phyloP scores from a whole-genome alignment of 2,888 invertebrate genomes.

The Plebejus argus region DNA sequence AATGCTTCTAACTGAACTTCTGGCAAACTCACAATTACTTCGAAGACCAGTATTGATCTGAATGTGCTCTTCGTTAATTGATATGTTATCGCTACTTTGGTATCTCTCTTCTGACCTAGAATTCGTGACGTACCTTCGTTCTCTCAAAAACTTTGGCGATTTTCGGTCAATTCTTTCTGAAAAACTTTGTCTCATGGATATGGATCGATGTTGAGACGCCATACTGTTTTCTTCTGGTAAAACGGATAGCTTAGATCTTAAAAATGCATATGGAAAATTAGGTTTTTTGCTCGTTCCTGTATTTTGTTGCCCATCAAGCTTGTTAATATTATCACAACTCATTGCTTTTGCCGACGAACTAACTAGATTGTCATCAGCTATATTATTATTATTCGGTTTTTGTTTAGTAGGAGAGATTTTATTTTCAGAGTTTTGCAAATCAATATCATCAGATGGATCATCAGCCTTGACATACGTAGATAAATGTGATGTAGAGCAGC shows the following conservation, averaged over 20 bases:
- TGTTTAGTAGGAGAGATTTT: constrained; percentile 59
- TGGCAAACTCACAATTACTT: constrained; percentile 64
- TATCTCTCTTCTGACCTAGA: constrained; percentile 83
- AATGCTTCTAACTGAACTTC: constrained; percentile 71
- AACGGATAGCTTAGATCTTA: constrained; percentile 88
- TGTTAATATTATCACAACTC: constrained; percentile 85
- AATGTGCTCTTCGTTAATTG: constrained; percentile 72
- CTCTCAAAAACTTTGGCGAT: constrained; percentile 70
- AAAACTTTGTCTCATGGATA: constrained; percentile 76
- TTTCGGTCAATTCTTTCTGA: constrained; percentile 74
- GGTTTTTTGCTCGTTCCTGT: constrained; percentile 80
- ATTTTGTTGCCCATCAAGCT: constrained; percentile 74
- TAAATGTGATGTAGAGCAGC: constrained; percentile 88
- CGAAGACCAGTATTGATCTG: constrained; percentile 64
- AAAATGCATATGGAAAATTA: constrained; percentile 88
- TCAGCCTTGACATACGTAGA: constrained; percentile 89
- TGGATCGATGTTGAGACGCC: constrained; percentile 72
- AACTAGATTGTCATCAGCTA: constrained; percentile 65
- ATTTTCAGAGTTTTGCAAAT: constrained; percentile 77
- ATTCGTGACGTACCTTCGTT: constrained; percentile 68
- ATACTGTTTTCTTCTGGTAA: constrained; percentile 87
- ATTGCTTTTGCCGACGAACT: constrained; percentile 82
- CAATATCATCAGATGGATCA: constrained; percentile 90
- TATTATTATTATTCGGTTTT: constrained; percentile 58
- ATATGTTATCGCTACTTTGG: constrained; percentile 75